Percentiles rank a stretch among this genome's conserved stretches.
phyloP scores from a whole-genome alignment of 1,140 invertebrate species.

The Neodiprion pinetum region DNA sequence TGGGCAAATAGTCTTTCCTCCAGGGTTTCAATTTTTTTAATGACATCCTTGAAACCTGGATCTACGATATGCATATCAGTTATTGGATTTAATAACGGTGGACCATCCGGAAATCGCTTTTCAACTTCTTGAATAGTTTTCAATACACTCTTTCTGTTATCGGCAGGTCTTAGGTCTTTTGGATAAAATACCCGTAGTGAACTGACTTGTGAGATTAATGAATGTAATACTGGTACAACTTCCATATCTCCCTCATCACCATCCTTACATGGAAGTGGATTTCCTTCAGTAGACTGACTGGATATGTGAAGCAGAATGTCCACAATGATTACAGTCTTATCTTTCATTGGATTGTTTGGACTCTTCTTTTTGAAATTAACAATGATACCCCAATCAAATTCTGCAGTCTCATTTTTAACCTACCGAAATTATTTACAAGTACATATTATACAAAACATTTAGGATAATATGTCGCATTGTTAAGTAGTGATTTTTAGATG shows the following conservation, averaged over 20 bases:
- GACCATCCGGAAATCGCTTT: conserved; percentile 84
- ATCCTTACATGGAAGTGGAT: conserved; percentile 70
- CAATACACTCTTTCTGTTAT: conserved; percentile 83
- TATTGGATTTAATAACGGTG: conserved; percentile 91
- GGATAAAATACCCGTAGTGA: conserved; percentile 91
- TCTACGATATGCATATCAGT: conserved; percentile 97
- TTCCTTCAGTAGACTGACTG: conserved; percentile 64
- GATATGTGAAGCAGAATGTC: conserved; percentile 84
- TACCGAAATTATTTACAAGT: conserved; percentile 49
- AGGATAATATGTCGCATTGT: too few relatives aligned
- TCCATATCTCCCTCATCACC: conserved; percentile 83
- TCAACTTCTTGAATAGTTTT: conserved; percentile 92
- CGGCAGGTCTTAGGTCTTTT: conserved; percentile 83
- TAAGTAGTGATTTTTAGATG: too few relatives aligned
- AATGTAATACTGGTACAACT: conserved; percentile 86
- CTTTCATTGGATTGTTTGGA: conserved; percentile 67
- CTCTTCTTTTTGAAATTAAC: conserved; percentile 87
- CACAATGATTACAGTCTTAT: conserved; percentile 72
- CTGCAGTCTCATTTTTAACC: conserved; percentile 84
- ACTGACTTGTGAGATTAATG: conserved; percentile 86
- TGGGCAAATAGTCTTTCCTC: conserved; percentile 86
- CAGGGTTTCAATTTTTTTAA: conserved; percentile 82
- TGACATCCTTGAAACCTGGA: conserved; percentile 77
- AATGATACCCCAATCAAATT: conserved; percentile 97
- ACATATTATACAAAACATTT: too few relatives aligned